These are phyloP conservation scores for Podilymbus podiceps DNA, from an alignment of 2,113 vertebrate species.

Conservation along the genomic window DNA sequence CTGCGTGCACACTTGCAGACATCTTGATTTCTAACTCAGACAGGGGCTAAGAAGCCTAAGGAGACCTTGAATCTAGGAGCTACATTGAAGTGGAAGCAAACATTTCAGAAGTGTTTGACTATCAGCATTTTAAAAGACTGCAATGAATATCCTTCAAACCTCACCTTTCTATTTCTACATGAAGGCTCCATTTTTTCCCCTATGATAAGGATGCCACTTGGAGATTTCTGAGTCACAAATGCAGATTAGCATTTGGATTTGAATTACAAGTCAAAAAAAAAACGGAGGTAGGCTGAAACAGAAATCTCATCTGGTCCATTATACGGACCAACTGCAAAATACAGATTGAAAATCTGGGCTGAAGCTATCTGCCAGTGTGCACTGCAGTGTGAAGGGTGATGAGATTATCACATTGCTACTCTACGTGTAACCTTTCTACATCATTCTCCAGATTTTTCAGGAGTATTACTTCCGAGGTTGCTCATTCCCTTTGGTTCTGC, in stretches of 20 bases:
- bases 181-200: not conserved
- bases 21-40: not conserved
- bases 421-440: not conserved
- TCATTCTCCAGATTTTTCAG: not conserved
- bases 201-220: not conserved
- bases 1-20: not conserved
- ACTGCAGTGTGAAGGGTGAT: not conserved
- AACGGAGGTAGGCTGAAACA: not conserved
- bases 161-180: not conserved
- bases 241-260: conserved; percentile 46
- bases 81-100: not conserved
- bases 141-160: not conserved
- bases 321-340: not conserved
- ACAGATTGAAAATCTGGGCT: not conserved
- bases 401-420: not conserved
- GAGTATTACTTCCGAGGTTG: not conserved
- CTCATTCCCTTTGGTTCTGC: not conserved
- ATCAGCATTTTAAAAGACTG: not conserved
- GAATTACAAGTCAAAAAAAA: conserved; percentile 21
- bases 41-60: not conserved
- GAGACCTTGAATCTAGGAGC: not conserved
- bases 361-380: not conserved
- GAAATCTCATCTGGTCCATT: not conserved
- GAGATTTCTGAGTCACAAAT: conserved; percentile 57
- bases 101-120: not conserved